These are phyloP conservation scores for Barbus barbus DNA, from an alignment of 2,113 vertebrate genomes.

Conservation along the genomic window DNA sequence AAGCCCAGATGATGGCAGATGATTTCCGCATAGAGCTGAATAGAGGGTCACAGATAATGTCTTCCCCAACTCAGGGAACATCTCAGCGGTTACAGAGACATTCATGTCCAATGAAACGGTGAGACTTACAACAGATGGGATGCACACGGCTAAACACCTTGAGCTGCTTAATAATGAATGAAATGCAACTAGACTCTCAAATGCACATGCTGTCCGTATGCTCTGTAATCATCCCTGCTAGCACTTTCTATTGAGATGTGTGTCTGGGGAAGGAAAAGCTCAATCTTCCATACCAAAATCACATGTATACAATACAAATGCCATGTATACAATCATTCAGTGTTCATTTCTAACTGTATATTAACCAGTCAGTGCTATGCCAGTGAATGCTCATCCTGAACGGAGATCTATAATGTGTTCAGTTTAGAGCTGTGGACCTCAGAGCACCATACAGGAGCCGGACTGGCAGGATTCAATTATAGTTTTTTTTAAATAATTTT, in stretches of 20 bases:
- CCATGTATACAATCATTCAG: no score
- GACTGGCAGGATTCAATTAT: no score
- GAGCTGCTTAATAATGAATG: constrained; percentile 45
- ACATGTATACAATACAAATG: no score
- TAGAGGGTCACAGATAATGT: background rate
- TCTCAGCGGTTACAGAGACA: background rate
- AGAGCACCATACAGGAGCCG: no score
- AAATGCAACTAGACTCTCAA: constrained; percentile 15
- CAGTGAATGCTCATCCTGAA: background rate
- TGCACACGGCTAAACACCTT: background rate
- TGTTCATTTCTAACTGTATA: background rate
- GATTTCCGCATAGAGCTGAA: background rate
- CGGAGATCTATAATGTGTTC: no score
- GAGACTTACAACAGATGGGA: background rate
- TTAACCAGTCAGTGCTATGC: background rate
- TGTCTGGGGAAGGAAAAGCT: no score
- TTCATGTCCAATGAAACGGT: background rate
- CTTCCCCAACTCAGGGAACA: background rate
- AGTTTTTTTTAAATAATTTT: no score
- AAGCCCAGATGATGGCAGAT: background rate
- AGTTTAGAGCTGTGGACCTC: no score
- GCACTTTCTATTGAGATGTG: no score
- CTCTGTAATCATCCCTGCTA: background rate
- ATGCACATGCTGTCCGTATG: background rate
- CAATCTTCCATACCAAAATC: background rate